phyloP scores from a whole-genome alignment of 1,140 invertebrate genomes.

The Hormaphis cornu region DNA sequence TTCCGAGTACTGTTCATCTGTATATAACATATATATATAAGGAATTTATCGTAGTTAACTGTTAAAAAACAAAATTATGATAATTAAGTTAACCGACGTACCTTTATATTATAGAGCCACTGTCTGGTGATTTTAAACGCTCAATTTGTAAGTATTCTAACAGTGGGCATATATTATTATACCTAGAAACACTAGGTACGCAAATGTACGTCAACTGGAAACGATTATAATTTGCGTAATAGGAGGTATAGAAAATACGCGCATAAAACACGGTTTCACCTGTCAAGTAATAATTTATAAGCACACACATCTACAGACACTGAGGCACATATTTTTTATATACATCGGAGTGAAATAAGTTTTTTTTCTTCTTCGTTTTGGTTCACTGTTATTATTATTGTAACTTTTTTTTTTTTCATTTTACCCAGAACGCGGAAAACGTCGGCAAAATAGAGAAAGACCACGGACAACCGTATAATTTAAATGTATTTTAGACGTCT shows the following conservation, averaged over 20 bases:
- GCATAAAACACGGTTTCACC: constrained; percentile 8
- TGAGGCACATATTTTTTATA: background rate
- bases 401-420: background rate
- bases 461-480: constrained; percentile 31
- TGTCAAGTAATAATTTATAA: constrained; percentile 9
- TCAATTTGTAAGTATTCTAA: no score
- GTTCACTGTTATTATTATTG: constrained; percentile 14
- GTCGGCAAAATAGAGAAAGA: constrained; percentile 21
- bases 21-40: no score
- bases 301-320: background rate
- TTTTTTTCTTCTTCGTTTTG: background rate
- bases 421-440: constrained; percentile 13
- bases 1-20: no score
- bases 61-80: no score
- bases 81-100: no score
- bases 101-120: no score
- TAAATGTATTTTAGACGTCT: constrained; percentile 32
- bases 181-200: no score
- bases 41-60: no score
- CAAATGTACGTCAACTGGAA: background rate
- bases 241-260: background rate
- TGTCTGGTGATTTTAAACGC: no score
- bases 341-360: background rate
- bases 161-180: no score
- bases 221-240: constrained; percentile 5